A percentile compares a stretch with the other conserved stretches of the same genome.
These are phyloP conservation scores for Plagodis pulveraria DNA, from an alignment of 2,888 invertebrate species.

Conservation along the genomic window DNA sequence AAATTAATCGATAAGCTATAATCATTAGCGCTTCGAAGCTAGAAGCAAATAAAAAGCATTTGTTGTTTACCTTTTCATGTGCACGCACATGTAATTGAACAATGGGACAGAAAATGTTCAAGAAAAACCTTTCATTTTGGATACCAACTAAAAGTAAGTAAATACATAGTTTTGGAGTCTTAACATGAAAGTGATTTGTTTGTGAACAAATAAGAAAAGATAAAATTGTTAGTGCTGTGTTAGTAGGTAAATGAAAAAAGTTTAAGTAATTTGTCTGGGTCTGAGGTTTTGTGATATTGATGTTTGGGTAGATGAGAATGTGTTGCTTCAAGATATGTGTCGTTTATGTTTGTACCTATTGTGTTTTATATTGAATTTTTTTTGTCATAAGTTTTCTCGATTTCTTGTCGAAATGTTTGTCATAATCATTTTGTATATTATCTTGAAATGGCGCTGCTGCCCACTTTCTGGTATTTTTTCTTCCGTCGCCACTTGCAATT, in stretches of 20 bases:
- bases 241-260: neutral
- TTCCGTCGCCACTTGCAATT: too few species aligned
- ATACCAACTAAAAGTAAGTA: conserved; percentile 62
- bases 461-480: too few species aligned
- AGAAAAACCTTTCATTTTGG: conserved; percentile 53
- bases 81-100: conserved; percentile 11
- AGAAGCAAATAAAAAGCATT: conserved; percentile 11
- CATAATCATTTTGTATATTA: too few species aligned
- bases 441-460: too few species aligned
- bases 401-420: too few species aligned
- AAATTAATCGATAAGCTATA: conserved; percentile 21
- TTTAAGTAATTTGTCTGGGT: too few species aligned
- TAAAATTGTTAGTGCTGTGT: neutral
- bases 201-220: neutral
- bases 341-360: too few species aligned
- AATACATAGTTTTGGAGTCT: neutral
- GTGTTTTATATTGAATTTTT: too few species aligned
- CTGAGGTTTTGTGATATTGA: too few species aligned
- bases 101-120: conserved; percentile 48
- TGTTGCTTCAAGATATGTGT: too few species aligned
- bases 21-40: conserved; percentile 16
- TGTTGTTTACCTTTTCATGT: conserved; percentile 6
- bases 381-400: too few species aligned
- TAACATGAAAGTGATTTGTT: conserved; percentile 3
- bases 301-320: too few species aligned